phyloP scores from a whole-genome alignment of 2,113 vertebrate species.

The Ailurus styani region DNA sequence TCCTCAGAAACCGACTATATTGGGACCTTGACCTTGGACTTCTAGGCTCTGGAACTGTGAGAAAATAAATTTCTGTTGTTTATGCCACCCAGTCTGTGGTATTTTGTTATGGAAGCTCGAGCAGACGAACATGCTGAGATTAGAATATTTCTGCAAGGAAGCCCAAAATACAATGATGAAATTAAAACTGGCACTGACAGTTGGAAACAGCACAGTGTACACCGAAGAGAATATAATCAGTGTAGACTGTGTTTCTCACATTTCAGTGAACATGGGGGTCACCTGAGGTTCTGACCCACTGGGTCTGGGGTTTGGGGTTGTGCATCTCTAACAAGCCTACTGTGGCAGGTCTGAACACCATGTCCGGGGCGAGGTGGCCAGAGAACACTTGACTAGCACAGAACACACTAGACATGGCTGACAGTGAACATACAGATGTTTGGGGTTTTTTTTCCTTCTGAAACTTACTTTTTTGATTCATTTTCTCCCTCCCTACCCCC shows the following conservation, averaged over 20 bases:
- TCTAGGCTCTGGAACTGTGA: background rate
- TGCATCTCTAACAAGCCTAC: background rate
- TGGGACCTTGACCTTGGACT: background rate
- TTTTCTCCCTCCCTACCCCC: too few relatives aligned
- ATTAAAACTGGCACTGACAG: background rate
- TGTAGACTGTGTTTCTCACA: background rate
- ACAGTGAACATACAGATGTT: background rate
- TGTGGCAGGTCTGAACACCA: background rate
- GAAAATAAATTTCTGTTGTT: background rate
- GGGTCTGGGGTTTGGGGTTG: background rate
- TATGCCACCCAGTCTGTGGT: background rate
- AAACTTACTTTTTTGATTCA: too few relatives aligned
- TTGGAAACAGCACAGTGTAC: background rate
- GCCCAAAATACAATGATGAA: background rate
- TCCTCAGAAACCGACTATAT: background rate
- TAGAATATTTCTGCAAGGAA: background rate
- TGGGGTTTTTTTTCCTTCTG: too few relatives aligned
- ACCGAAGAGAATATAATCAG: background rate
- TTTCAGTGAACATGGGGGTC: too few relatives aligned
- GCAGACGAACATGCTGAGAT: background rate
- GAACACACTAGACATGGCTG: background rate
- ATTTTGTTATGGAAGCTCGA: background rate
- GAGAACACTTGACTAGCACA: background rate
- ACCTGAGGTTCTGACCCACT: background rate
- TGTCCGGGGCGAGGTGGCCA: rapidly evolving